Conservation (phyloP, 2,113 vertebrate genomes). For the Sylvia atricapilla region DNA sequence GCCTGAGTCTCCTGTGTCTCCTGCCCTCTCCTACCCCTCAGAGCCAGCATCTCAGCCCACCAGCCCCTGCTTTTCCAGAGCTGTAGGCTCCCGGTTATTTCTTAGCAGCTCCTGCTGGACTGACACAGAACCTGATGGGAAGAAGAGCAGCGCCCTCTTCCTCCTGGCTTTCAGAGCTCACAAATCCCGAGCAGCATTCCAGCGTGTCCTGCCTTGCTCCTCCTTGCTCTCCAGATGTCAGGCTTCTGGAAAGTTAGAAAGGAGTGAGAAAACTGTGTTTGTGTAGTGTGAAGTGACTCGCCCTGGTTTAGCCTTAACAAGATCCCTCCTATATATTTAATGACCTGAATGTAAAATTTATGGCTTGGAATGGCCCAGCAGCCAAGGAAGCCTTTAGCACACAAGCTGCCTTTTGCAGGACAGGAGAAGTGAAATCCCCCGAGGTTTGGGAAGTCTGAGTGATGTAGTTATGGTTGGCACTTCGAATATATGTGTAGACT, state of each 20-base stretch:
- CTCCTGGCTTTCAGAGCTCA: neutral
- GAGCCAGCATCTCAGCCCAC: neutral
- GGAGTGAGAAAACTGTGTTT: neutral
- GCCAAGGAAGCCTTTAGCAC: neutral
- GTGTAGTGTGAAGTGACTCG: neutral
- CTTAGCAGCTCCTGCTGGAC: neutral
- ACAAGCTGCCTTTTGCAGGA: slow-evolving; percentile 1
- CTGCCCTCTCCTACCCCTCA: neutral
- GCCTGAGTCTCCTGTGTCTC: neutral
- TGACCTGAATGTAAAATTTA: slow-evolving; percentile 28
- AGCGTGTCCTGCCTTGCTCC: neutral
- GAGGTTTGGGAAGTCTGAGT: neutral
- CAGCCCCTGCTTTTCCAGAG: neutral
- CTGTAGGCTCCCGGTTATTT: neutral
- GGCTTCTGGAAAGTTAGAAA: neutral
- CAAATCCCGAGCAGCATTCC: neutral
- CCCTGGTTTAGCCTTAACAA: neutral
- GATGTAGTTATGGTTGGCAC: slow-evolving; percentile 24
- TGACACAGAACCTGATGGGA: neutral
- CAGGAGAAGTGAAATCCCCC: neutral
- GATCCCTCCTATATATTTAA: slow-evolving; percentile 27
- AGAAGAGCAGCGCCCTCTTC: slow-evolving; percentile 29
- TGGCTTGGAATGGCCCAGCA: neutral
- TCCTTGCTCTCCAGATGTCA: neutral
- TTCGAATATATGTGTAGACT: neutral